These are phyloP conservation scores for Platichthys flesus DNA, from an alignment of 2,113 vertebrate species.

Conservation along the genomic window DNA sequence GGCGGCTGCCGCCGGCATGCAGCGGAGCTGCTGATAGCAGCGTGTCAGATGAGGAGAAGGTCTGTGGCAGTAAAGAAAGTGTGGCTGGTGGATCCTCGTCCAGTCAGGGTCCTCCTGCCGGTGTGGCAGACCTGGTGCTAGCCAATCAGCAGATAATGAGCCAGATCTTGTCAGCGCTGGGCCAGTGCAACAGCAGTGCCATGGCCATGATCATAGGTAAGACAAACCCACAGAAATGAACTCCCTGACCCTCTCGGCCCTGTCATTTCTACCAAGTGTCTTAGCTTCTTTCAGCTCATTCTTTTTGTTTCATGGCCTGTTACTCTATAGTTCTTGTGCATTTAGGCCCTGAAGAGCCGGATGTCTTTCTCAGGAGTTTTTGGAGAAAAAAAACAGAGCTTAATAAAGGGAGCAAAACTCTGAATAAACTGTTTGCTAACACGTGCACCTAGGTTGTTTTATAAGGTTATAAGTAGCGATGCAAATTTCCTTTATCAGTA, in stretches of 20 bases:
- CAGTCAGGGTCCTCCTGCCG: constrained; percentile 87
- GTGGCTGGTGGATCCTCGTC: constrained; percentile 81
- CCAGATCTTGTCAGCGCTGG: constrained; percentile 96
- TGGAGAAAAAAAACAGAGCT: too few relatives aligned
- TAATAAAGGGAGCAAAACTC: too few relatives aligned
- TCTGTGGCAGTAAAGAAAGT: constrained; percentile 94
- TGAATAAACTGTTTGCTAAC: too few relatives aligned
- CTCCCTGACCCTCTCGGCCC: neutral
- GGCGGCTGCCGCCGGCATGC: constrained; percentile 86
- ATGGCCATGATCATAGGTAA: constrained; percentile 99
- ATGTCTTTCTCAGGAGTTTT: too few relatives aligned
- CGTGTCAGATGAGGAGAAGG: constrained; percentile 98
- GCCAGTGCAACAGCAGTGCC: constrained; percentile 99
- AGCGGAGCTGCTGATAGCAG: constrained; percentile 91
- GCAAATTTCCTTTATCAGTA: too few relatives aligned
- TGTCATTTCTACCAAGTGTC: neutral
- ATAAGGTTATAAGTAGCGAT: too few relatives aligned
- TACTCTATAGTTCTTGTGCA: neutral
- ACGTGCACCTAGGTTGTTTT: too few relatives aligned
- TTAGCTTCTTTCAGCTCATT: neutral
- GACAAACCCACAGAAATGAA: neutral
- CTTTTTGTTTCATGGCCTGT: neutral
- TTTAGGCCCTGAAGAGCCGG: neutral
- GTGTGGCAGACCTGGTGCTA: constrained; percentile 95
- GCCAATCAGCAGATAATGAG: constrained; percentile 99